Evolutionary conservation across 1,140 invertebrate genomes (phyloP), one percentile per base, ranked within the genome.

Genomic region (Orchestia grillus): DNA sequence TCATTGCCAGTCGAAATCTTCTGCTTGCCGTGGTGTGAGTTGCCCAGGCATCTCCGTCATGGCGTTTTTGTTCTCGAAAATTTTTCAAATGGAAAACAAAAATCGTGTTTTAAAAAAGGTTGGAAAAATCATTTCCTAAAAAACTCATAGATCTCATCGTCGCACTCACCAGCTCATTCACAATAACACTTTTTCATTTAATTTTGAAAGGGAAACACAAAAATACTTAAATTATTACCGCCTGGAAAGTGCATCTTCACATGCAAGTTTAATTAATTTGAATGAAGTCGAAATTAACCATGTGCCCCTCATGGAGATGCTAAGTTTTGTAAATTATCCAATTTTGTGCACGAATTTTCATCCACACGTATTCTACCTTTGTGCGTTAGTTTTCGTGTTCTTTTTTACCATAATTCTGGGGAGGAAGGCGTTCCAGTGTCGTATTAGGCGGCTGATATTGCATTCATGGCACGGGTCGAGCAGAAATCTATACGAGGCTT

Each of bases 401-500:
- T 90, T 90, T 28, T 90, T 90, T 90, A 44, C 11, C 43, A 45
- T 94, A 94, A 94, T 94, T 94, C 43, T 36, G 19, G 11, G 43
- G 43, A 94, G 92, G 44, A 44, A 44, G 44, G 44, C 88, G 43
- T 4, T 47, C 8, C 44, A 6, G 92, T 44, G 44, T 94, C 92
- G 92, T 47, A 94, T 94, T 94, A 94, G 92, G 92, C 43, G 41
- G 36, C 92, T 94, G 44, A 44, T 94, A 94, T 94, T n/a, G 92
- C 92, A 94, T 94, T 94, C 92, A 94, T 94, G 92, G 92, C 92
- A 94, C 92, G 92, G 44, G 92, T 94, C 92, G 43, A 19, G 44
- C 92, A 44, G 88, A 94, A 94, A 94, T 94, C 92, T 94, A 94
- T 94, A 94, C 92, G 92, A 94, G 92, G 43, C 92, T 44, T 41